These are phyloP conservation scores for Noctua fimbriata DNA, from an alignment of 2,888 invertebrate genomes.

Conservation along the genomic window DNA sequence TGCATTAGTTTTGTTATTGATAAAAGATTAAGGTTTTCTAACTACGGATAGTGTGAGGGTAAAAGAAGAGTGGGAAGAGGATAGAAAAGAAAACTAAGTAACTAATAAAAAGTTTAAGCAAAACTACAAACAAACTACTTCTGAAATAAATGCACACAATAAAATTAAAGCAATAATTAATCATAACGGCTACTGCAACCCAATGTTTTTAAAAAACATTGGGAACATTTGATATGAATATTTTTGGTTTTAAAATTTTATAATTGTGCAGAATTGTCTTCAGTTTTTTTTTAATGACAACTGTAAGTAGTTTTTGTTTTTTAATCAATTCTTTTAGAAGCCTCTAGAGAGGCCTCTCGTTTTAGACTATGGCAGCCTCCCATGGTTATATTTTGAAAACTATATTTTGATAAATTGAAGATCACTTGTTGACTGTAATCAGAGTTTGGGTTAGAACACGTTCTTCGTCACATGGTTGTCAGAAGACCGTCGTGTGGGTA, in stretches of 20 bases:
- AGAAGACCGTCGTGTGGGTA: conserved; percentile 91
- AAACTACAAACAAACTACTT: conserved; percentile 43
- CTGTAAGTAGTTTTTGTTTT: not conserved
- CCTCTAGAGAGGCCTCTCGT: no score
- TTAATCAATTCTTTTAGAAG: not conserved
- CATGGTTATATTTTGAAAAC: not conserved
- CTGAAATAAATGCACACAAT: conserved; percentile 31
- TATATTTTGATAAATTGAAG: not conserved
- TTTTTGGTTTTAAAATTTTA: not conserved
- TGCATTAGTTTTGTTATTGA: conserved; percentile 64
- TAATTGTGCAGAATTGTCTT: not conserved
- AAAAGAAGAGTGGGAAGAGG: conserved; percentile 37
- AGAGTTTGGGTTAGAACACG: conserved; percentile 87
- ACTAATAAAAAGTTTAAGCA: conserved; percentile 22
- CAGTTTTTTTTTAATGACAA: not conserved
- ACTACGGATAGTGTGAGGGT: conserved; percentile 46
- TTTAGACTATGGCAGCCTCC: no score
- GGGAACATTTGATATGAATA: not conserved
- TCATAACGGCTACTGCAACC: not conserved
- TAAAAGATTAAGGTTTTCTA: conserved; percentile 42
- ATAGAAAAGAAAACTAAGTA: conserved; percentile 28
- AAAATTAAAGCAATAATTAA: not conserved
- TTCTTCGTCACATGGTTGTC: conserved; percentile 87
- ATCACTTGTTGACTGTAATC: conserved; percentile 73
- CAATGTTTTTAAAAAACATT: not conserved